Conservation (phyloP, 2,113 vertebrate genomes). For the Dinomys branickii region DNA sequence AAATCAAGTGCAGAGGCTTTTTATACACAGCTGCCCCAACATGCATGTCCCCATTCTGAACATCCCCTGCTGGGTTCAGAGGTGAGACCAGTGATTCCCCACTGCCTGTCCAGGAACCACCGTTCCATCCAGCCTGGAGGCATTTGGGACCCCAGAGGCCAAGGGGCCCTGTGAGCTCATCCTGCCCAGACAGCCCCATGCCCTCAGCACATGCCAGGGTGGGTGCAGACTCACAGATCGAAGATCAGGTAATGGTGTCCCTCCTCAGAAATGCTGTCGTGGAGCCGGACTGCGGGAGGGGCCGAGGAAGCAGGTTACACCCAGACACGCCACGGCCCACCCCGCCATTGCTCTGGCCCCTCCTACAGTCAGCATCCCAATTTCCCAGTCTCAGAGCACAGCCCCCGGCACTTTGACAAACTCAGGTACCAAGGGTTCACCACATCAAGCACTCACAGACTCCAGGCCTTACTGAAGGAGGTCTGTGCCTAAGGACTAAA, state of each 20-base stretch:
- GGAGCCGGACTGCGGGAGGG: constrained; percentile 87
- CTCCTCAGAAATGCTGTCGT: constrained; percentile 91
- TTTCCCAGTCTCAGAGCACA: not conserved
- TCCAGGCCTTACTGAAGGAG: not conserved
- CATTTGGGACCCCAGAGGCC: not conserved
- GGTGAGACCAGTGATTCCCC: not conserved
- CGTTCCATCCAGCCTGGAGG: not conserved
- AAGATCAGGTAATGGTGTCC: constrained; percentile 92
- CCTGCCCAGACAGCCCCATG: not conserved
- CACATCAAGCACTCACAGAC: not conserved
- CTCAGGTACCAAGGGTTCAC: not conserved
- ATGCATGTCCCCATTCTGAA: not conserved
- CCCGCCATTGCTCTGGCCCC: not conserved
- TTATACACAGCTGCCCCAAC: too few relatives aligned
- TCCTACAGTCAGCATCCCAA: fast-evolving
- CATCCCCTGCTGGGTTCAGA: not conserved
- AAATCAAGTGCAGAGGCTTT: not conserved
- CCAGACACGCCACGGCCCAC: not conserved
- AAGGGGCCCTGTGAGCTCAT: not conserved
- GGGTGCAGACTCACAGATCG: constrained; percentile 89
- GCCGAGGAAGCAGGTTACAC: constrained; percentile 45
- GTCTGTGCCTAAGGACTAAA: not conserved
- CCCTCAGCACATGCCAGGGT: not conserved
- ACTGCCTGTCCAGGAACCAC: not conserved
- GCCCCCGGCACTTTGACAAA: not conserved